Conservation (phyloP, 2,888 invertebrate species). For the Rhingia rostrata region DNA sequence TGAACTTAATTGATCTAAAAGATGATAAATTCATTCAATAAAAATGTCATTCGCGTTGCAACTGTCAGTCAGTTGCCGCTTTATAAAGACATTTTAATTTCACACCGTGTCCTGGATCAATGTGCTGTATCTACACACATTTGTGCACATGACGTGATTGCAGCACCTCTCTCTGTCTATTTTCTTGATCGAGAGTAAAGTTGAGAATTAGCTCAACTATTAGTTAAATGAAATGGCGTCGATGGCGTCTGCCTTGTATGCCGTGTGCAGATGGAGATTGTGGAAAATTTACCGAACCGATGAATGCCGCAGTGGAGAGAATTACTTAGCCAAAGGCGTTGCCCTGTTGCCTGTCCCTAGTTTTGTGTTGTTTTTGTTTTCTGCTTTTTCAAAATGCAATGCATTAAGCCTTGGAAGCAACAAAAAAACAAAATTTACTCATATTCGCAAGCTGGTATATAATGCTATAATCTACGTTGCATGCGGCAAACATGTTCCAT, state of each 20-base stretch:
- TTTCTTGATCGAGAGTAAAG: conserved; percentile 46
- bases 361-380: conserved; percentile 4
- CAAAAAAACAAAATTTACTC: conserved; percentile 29
- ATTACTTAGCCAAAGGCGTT: conserved; percentile 58
- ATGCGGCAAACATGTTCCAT: conserved; percentile 33
- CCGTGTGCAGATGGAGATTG: conserved; percentile 30
- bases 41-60: conserved; percentile 13
- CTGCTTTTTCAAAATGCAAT: conserved; percentile 21
- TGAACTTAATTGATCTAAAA: conserved; percentile 58
- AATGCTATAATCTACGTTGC: conserved; percentile 21
- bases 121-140: conserved; percentile 7
- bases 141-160: conserved; percentile 33
- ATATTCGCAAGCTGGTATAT: conserved; percentile 6
- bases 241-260: conserved; percentile 23
- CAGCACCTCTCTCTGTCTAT: background rate
- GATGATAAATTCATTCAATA: conserved; percentile 53
- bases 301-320: conserved; percentile 36
- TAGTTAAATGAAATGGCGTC: background rate
- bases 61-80: conserved; percentile 19
- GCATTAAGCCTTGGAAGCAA: conserved; percentile 30
- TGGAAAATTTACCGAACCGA: conserved; percentile 41
- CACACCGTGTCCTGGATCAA: conserved; percentile 35
- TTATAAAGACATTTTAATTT: conserved; percentile 30
- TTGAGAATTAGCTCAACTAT: conserved; percentile 45
- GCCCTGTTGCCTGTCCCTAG: conserved; percentile 28